A percentile compares a stretch with the other conserved stretches of the same genome.
These are phyloP conservation scores for Episyrphus balteatus DNA, from an alignment of 1,140 invertebrate species.

Conservation along the genomic window DNA sequence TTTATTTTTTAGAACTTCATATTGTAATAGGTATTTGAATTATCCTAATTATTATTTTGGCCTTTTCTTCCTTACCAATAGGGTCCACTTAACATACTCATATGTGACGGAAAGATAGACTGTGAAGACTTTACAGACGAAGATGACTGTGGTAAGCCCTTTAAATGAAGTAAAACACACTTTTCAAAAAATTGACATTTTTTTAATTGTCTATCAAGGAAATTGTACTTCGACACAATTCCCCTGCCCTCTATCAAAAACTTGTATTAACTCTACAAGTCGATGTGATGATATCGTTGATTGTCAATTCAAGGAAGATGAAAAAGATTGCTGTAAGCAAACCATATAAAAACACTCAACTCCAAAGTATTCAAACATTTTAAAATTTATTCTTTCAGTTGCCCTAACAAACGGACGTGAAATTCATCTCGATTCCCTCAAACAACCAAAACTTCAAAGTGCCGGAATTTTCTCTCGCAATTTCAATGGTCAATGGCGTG, in stretches of 20 bases:
- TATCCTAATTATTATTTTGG: too few relatives aligned
- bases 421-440: slow-evolving; percentile 45
- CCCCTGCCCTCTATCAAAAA: slow-evolving; percentile 31
- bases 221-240: slow-evolving; percentile 20
- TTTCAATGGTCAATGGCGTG: slow-evolving; percentile 45
- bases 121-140: slow-evolving; percentile 68
- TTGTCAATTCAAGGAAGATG: slow-evolving; percentile 58
- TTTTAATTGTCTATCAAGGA: slow-evolving; percentile 10
- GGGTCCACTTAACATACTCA: slow-evolving; percentile 18
- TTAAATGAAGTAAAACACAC: neutral
- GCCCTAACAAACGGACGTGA: slow-evolving; percentile 49
- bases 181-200: neutral
- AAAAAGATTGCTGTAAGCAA: slow-evolving; percentile 55
- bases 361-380: neutral
- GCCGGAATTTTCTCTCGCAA: slow-evolving; percentile 50
- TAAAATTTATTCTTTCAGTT: slow-evolving; percentile 39
- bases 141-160: slow-evolving; percentile 52
- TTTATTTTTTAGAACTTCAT: too few relatives aligned
- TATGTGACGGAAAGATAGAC: slow-evolving; percentile 71
- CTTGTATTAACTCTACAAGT: slow-evolving; percentile 44
- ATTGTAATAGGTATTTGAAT: neutral
- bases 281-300: slow-evolving; percentile 51
- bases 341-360: neutral
- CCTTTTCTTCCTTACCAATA: neutral
- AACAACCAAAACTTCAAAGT: slow-evolving; percentile 42